Conservation (phyloP, 1,140 invertebrate species). For the Pseudomyrmex flavicornis region DNA sequence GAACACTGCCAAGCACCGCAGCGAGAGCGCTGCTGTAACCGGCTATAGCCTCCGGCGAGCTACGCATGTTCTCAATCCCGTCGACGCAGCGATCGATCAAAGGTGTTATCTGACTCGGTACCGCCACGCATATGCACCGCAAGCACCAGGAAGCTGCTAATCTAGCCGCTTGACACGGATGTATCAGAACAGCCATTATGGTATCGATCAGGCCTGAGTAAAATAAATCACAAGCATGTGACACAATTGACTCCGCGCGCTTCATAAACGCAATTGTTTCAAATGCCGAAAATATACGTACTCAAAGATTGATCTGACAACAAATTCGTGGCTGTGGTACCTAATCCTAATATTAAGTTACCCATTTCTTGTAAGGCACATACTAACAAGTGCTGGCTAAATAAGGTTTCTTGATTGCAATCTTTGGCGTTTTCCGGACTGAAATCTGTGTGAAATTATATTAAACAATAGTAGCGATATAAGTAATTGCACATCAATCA, state of each 20-base stretch:
- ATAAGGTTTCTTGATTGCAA: slow-evolving; percentile 95
- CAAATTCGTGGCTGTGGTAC: slow-evolving; percentile 95
- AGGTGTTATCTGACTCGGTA: slow-evolving; percentile 97
- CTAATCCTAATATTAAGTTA: slow-evolving; percentile 93
- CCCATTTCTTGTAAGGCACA: slow-evolving; percentile 97
- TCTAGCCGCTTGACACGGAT: slow-evolving; percentile 96
- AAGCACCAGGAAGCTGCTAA: slow-evolving; percentile 98
- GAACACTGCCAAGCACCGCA: slow-evolving; percentile 96
- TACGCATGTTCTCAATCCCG: slow-evolving; percentile 94
- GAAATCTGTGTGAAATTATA: slow-evolving; percentile 87
- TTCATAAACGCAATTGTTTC: background rate
- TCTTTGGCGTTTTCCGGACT: slow-evolving; percentile 96
- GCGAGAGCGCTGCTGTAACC: slow-evolving; percentile 98
- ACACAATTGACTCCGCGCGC: background rate
- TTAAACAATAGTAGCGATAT: slow-evolving; percentile 18
- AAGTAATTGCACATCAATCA: background rate
- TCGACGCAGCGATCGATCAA: slow-evolving; percentile 95
- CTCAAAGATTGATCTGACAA: slow-evolving; percentile 94
- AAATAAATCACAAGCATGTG: slow-evolving; percentile 45
- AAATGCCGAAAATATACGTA: slow-evolving; percentile 77
- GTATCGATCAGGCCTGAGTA: slow-evolving; percentile 85
- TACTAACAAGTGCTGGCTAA: slow-evolving; percentile 97
- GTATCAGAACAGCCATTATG: slow-evolving; percentile 92
- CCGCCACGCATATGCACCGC: slow-evolving; percentile 95
- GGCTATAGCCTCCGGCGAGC: slow-evolving; percentile 96